A percentile compares a stretch with the other conserved stretches of the same genome.
Evolutionary conservation across 2,888 invertebrate species (phyloP).

Genomic region (Hydroisotoma schaefferi): DNA sequence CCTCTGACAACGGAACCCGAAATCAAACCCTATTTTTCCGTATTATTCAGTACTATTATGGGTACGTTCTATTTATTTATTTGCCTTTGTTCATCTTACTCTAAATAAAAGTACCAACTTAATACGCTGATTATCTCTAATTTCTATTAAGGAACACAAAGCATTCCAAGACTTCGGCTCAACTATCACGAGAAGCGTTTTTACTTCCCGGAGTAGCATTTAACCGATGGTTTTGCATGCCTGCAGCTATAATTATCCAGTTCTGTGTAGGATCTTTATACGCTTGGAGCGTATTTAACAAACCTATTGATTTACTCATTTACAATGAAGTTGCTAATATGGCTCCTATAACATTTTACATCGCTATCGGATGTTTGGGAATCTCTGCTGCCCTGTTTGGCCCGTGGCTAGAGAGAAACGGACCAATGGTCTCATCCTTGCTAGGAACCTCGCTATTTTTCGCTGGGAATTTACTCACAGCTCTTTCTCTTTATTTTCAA

Average conservation of each 20-base stretch:
- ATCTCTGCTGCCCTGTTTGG: slow-evolving; percentile 39
- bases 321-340: slow-evolving; percentile 28
- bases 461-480: slow-evolving; percentile 35
- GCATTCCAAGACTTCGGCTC: not conserved
- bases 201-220: slow-evolving; percentile 22
- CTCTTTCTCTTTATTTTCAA: slow-evolving; percentile 31
- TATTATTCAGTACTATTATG: too few species aligned
- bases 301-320: slow-evolving; percentile 39
- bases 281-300: slow-evolving; percentile 46
- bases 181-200: slow-evolving; percentile 14
- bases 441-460: slow-evolving; percentile 34
- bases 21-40: too few species aligned
- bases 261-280: slow-evolving; percentile 45
- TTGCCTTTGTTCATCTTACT: too few species aligned
- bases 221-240: slow-evolving; percentile 41
- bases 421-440: slow-evolving; percentile 31
- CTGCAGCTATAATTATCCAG: slow-evolving; percentile 41
- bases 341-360: slow-evolving; percentile 45
- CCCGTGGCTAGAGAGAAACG: slow-evolving; percentile 43
- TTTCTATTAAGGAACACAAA: slow-evolving; percentile 11
- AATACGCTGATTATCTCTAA: not conserved
- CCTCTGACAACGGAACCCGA: too few species aligned
- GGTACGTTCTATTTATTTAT: too few species aligned
- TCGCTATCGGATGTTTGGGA: slow-evolving; percentile 42
- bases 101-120: not conserved